Conservation (phyloP, 2,113 vertebrate species). For the Thunnus maccoyii region DNA sequence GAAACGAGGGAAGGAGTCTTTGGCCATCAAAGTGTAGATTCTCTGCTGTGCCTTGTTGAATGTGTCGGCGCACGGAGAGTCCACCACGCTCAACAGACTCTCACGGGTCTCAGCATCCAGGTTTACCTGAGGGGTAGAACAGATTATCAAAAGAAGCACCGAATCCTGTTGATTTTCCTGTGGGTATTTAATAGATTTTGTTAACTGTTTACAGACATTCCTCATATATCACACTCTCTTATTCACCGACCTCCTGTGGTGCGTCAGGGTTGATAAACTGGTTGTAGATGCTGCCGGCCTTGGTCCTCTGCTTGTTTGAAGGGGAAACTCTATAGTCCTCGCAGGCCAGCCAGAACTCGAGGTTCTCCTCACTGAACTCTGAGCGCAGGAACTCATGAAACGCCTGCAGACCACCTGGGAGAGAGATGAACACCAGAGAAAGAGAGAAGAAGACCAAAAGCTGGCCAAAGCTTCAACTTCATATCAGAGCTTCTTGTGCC, state of each 20-base stretch:
- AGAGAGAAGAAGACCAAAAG: no score
- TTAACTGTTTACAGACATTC: no score
- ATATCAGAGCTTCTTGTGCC: no score
- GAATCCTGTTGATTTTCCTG: no score
- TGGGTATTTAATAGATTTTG: no score
- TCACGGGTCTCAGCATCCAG: conserved; percentile 93
- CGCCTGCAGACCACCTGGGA: conserved; percentile 85
- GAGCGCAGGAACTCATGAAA: conserved; percentile 91
- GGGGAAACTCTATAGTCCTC: conserved; percentile 90
- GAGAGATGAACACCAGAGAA: conserved; percentile 14
- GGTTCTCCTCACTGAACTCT: conserved; percentile 96
- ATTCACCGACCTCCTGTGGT: conserved; percentile 87
- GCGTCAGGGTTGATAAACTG: conserved; percentile 91
- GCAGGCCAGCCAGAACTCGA: conserved; percentile 95
- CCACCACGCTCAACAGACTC: conserved; percentile 84
- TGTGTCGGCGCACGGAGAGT: conserved; percentile 81
- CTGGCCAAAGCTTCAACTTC: no score
- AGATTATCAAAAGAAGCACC: background rate
- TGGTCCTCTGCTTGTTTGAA: conserved; percentile 79
- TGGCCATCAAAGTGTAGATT: conserved; percentile 93
- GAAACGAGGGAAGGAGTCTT: conserved; percentile 93
- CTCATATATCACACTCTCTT: background rate
- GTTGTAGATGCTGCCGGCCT: conserved; percentile 89
- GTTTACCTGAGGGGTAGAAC: conserved; percentile 86
- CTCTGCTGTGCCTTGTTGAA: conserved; percentile 90